Base-by-base conservation (phyloP, 2,888 invertebrate genomes). In the Muschampia plurimacula region DNA sequence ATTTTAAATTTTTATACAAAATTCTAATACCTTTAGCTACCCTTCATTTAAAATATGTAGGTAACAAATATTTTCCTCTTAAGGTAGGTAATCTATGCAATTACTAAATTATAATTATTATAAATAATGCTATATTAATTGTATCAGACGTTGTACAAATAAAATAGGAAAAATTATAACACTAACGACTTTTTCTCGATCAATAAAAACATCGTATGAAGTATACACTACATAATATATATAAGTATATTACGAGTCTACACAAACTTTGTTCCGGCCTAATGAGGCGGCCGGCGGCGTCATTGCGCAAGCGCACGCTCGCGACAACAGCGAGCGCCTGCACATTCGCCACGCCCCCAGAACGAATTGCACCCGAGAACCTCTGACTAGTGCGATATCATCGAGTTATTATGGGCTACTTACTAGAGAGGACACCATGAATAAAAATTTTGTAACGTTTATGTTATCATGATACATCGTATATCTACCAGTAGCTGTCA, bases 291-390 rank as follows among this genome's bases (percentile, higher is more conserved):
- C 86, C 22, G 22, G 22, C 22, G 22, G 22, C 22, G 84, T 65
- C 64, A 77, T 89, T 90, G 92, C 91, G 90, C 89, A 89, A 89
- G 86, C 82, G 81, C 85, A 44, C 80, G 49, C 79, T 84, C 78
- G 77, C 80, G 78, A 77, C 78, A 88, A 88, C 88, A 84, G 81
- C 83, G 82, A 83, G 79, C 89, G 89, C 82, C 82, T 84, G 83
- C 87, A 81, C 81, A 90, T 93, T 93, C 86, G 90, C 85, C 80
- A 87, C 88, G 92, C 88, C 84, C 32, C 73, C 76, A 90, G 87
- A 92, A 92, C 92, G 84, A 93, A 93, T 93, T 84, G 83, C 84
- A 81, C 79, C 89, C 89, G 86, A 90, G 91, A 89, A 91, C 89
- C 87, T 88, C 10, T 52, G 49, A 83, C 81, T 79, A 1, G 79